Base-by-base conservation (phyloP, 2,797 vertebrate species). In the Poeciliopsis presidionis region DNA sequence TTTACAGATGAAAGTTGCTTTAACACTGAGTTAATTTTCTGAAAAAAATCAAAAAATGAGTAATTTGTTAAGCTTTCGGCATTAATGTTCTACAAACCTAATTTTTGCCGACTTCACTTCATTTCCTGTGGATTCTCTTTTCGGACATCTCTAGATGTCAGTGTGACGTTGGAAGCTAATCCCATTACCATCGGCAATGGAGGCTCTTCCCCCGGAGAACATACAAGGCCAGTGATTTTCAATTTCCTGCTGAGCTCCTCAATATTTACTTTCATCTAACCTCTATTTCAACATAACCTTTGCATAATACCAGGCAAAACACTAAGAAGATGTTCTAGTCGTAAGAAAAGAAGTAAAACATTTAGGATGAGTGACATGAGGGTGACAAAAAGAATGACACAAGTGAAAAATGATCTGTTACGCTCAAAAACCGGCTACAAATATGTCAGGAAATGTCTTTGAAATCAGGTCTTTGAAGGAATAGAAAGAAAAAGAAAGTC, bases 211-310 rank as follows among this genome's bases (percentile, higher is more conserved):
- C 25, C 75, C 28, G 45, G 57, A 87, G 78, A 84, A 51, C 75
- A 69, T 28, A 74, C 25, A 78, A 63, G 75, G 69, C 72, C 78
- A 30, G 25, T 85, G 82, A 84, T 91, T 73, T 91, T 85, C 84
- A 89, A 91, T 91, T 90, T 90, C 89, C 84, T 89, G 86, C 84
- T 78, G 36, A 28, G 47, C 73, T 81, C 80, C 72, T 69, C 45
- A 75, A 80, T 89, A 85, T 90, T 85, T 89, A 78, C 83, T 87
- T 87, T 84, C 43, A 81, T 85, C 86, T 87, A 80, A 86, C 84
- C 83, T 81, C 72, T 33, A 80, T 83, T 88, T 86, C 79, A 79
- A 25, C 57, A 82, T 76, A 85, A 87, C 84, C 81, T 87, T 87
- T 82, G 77, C 57, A 81, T 83, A 81, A 87, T 8, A 69, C 75